These are phyloP conservation scores for Bradysia coprophila DNA, from an alignment of 1,140 invertebrate species.

Conservation along the genomic window DNA sequence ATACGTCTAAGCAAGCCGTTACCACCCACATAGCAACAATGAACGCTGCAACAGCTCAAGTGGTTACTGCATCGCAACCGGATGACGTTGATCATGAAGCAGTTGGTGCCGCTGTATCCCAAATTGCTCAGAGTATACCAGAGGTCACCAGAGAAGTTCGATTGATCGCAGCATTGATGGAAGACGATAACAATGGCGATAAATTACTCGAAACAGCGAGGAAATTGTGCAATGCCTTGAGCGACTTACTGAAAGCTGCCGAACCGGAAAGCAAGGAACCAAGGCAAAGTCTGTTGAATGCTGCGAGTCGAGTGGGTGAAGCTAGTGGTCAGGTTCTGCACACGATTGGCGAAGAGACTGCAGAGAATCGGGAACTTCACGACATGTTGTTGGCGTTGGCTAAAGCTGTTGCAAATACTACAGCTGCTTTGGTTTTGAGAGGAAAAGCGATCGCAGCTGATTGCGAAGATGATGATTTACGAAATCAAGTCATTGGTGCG, in stretches of 20 bases:
- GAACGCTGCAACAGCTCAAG: conserved; percentile 95
- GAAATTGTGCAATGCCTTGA: conserved; percentile 83
- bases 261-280: conserved; percentile 88
- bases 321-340: conserved; percentile 86
- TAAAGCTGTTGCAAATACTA: conserved; percentile 93
- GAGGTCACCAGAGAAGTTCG: conserved; percentile 90
- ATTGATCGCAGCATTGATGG: conserved; percentile 88
- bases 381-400: conserved; percentile 78
- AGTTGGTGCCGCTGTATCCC: conserved; percentile 90
- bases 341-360: conserved; percentile 83
- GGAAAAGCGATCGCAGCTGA: conserved; percentile 86
- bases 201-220: conserved; percentile 80
- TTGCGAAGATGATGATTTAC: conserved; percentile 53
- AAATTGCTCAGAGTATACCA: conserved; percentile 89
- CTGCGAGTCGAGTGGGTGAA: conserved; percentile 88
- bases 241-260: conserved; percentile 81
- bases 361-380: conserved; percentile 52
- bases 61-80: conserved; percentile 63
- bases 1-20: conserved; percentile 91
- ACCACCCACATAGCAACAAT: conserved; percentile 94
- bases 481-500: conserved; percentile 81
- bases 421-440: conserved; percentile 83
- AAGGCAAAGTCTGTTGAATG: conserved; percentile 79
- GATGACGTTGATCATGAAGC: conserved; percentile 86
- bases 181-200: conserved; percentile 73